These are phyloP conservation scores for Huso huso DNA, from an alignment of 2,797 vertebrate genomes.

Conservation along the genomic window DNA sequence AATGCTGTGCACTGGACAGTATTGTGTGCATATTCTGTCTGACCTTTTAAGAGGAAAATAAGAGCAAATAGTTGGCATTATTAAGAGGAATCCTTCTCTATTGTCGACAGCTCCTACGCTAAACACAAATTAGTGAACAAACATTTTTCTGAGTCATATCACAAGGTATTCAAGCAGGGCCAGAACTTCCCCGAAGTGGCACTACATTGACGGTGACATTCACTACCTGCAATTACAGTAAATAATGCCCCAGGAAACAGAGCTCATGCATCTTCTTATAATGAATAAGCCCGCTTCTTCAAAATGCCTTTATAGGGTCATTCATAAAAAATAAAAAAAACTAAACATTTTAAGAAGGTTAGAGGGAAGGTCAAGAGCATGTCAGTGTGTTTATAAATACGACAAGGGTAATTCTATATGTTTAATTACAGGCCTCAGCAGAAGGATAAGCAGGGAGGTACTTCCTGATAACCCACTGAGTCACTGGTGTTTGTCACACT, in stretches of 20 bases:
- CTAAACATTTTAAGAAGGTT: no score
- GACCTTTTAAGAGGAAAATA: no score
- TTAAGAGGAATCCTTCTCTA: no score
- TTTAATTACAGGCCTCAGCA: constrained; percentile 49
- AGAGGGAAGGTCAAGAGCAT: constrained; percentile 29
- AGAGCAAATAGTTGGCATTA: no score
- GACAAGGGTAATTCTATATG: constrained; percentile 48
- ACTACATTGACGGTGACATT: not conserved
- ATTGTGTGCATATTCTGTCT: no score
- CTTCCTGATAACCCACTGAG: constrained; percentile 45
- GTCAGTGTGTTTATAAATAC: constrained; percentile 37
- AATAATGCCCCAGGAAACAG: not conserved
- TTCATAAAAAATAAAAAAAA: not conserved
- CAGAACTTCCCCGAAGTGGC: not conserved
- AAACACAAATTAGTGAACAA: no score
- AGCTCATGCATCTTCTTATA: not conserved
- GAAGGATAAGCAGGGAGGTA: constrained; percentile 42
- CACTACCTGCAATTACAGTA: not conserved
- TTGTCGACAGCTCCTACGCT: no score
- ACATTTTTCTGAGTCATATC: no score
- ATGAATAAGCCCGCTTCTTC: not conserved
- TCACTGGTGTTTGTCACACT: constrained; percentile 35
- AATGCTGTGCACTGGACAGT: no score
- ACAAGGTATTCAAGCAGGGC: no score
- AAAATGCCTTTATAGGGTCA: not conserved